Base-by-base conservation (phyloP, 64 coral and sea anemone genomes). In the Pocillopora damicornis region DNA sequence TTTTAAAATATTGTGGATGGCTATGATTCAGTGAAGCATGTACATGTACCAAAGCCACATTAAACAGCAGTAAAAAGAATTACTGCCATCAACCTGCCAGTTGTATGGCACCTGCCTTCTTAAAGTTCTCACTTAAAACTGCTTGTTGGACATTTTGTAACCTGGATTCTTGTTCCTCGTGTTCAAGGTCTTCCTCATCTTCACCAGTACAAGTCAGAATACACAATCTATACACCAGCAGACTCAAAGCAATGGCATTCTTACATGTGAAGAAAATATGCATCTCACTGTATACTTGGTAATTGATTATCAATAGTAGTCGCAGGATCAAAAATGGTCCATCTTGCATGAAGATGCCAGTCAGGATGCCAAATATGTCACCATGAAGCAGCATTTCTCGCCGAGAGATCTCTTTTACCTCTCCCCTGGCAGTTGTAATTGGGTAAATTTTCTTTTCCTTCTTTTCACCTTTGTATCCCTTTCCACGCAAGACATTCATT, bases 211-310 rank as follows among this genome's bases (percentile, higher is more conserved):
- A 99, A 9, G 93, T 99, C 18, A 99, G 85, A 83, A 99, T 95
- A 79, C 97, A 99, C 61, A 99, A 84, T 61, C 97, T 86, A 79
- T 99, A 99, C 30, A 99, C 91, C 65, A 99, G 87, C 37, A 99
- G 75, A 59, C 87, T 89, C 59, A 99, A 77, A 0, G 97, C 93
- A 90, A 99, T 99, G 56, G 97, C 97, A 91, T 99, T 99, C 79
- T 99, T 99, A 71, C 93, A 95, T 5, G 91, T 95, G 37, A 95
- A 99, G 87, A 99, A 99, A 60, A 99, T 95, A 60, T 99, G 97
- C 97, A 99, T 99, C 78, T 99, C 97, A 61, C 97, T 99, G 35
- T 90, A 90, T 11, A 99, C 93, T 34, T 76, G 56, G 76, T 95
- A 95, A 45, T 99, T 59, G 8, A 99, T 95, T 0, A 95, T 84